Evolutionary conservation across 2,888 invertebrate species (phyloP).

Genomic region (Melieria picta): DNA sequence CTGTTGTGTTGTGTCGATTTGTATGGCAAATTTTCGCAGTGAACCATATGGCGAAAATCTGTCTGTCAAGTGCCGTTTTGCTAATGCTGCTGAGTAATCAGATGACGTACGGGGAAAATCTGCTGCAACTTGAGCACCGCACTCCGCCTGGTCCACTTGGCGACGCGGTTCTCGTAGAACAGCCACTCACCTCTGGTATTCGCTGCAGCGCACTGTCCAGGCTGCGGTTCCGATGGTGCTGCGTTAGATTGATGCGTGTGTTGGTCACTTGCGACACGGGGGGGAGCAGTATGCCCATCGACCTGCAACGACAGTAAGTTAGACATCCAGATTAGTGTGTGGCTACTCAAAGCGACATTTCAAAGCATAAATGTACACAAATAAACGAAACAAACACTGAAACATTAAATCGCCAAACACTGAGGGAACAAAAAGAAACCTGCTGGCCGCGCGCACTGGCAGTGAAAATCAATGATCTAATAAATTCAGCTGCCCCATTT

Average conservation of each 20-base stretch:
- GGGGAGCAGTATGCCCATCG: slow-evolving; percentile 66
- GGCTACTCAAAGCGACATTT: too few relatives aligned
- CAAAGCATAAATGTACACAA: background rate
- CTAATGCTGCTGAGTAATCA: too few relatives aligned
- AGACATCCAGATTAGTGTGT: too few relatives aligned
- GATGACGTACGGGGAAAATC: too few relatives aligned
- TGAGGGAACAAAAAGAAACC: too few relatives aligned
- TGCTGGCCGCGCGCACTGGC: background rate
- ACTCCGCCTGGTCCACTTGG: too few relatives aligned
- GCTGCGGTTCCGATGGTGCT: slow-evolving; percentile 89
- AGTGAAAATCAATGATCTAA: slow-evolving; percentile 23
- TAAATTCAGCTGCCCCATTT: background rate
- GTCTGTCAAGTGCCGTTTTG: too few relatives aligned
- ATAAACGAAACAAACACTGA: background rate
- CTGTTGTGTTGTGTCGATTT: too few relatives aligned
- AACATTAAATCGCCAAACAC: background rate
- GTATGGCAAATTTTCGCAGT: too few relatives aligned
- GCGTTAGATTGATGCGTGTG: slow-evolving; percentile 68
- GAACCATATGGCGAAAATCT: too few relatives aligned
- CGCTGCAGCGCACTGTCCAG: slow-evolving; percentile 89
- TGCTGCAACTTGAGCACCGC: too few relatives aligned
- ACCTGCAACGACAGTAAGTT: slow-evolving; percentile 53
- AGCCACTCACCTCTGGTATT: slow-evolving; percentile 78
- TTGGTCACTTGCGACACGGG: slow-evolving; percentile 67
- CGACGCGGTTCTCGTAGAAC: too few relatives aligned